Evolutionary conservation across 2,888 invertebrate genomes (phyloP), one percentile per base, ranked within the genome.

Genomic region (Pinctada fucata): DNA sequence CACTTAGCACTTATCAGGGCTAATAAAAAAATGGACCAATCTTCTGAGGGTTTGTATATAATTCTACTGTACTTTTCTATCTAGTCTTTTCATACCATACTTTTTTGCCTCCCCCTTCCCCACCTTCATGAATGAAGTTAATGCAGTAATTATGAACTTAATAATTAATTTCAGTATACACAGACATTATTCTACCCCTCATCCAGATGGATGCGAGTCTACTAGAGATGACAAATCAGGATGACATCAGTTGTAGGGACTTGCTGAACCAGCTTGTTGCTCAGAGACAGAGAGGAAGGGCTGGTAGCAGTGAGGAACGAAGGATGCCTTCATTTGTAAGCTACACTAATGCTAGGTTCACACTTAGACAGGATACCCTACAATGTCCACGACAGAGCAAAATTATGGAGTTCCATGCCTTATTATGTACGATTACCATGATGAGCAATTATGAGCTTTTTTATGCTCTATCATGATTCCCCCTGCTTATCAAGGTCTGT

Each of bases 161-260:
- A 31, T 31, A 31, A 31, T 31, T 31, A 31, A 31, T 82, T 85
- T 10, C 79, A 89, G 89, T 85, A 68, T 87, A 86, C 58, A 79
- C 80, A 13, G 84, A 83, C 5, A 69, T 88, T 10, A 84, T 88
- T 45, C 79, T 85, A 10, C 88, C 88, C 6, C 80, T 88, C 48
- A 72, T 88, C 13, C 81, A 88, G 72, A 76, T 77, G 16, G 85
- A 79, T 76, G 86, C 88, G 5, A 69, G 74, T 31, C 75, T 81
- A 47, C 78, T 87, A 48, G 85, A 86, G 48, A 76, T 81, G 50
- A 76, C 71, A n/a, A 83, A 87, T 76, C 58, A 75, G n/a, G 65
- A 74, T 10, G 88, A 86, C 16, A 73, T 75, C 10, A 82, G 86
- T 6, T 85, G 86, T 71, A 75, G 86, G 71, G 58, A 82, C 10